Base-by-base conservation (phyloP, 1,140 invertebrate genomes). In the Conopomorpha cramerella region DNA sequence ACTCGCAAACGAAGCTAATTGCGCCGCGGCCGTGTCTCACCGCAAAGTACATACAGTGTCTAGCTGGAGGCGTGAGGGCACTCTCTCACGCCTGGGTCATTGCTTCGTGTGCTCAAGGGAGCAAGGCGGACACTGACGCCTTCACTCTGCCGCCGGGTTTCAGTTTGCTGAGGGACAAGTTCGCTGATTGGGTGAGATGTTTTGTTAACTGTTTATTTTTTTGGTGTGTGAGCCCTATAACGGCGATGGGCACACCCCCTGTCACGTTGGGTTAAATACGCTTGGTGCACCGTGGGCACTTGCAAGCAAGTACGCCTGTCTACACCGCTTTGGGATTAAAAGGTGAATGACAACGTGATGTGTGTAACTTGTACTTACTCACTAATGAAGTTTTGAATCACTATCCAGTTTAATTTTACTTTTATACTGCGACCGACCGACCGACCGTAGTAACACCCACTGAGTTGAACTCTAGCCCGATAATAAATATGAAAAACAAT, bases 1-100 rank as follows among this genome's bases (percentile, higher is more conserved):
- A 84, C 35, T 38, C 51, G 0, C 66, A 64, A 1, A 81, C 77
- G 23, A 79, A 73, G 34, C 51, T 84, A 2, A 81, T 85, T 14
- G 79, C 82, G 0, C 81, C 83, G 0, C 56, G 82, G 18, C 82
- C 84, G 1, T 84, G 82, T 36, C 60, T 73, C n/a, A 84, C 83
- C 1, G 79, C 77, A 1, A 85, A 84, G 37, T 81, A 78, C 43
- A 66, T 85, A 18, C 66, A 81, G 16, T 84, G 82, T 39, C 45
- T 85, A 2, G 80, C 80, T 0, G 78, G 77, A 2, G 78, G 80
- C 12, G 79, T 85, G 2, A 45, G 54, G 2, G 57, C 74, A 0
- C 50, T 81, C 8, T 77, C 70, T 41, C 82, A 84, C 45, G 71
- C 66, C n/a, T 85, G 82, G 83, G 71, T 84, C 23, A 80, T 84